Conservation (phyloP, 1,140 invertebrate species). For the Melanaphis sacchari region DNA sequence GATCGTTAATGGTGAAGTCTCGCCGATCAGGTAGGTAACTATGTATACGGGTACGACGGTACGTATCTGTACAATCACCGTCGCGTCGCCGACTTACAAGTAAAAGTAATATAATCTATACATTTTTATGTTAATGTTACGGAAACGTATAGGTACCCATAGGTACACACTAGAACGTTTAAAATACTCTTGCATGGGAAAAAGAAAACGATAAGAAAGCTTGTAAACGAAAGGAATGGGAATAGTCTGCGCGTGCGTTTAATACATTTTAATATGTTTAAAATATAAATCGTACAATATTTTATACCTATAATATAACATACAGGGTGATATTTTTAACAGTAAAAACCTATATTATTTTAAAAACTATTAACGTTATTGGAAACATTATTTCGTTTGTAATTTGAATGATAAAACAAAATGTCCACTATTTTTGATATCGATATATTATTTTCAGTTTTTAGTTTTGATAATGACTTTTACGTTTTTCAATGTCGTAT, state of each 20-base stretch:
- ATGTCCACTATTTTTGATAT: neutral
- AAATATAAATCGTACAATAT: neutral
- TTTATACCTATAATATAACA: neutral
- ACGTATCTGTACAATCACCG: neutral
- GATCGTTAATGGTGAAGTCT: neutral
- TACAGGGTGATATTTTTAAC: neutral
- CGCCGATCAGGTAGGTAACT: neutral
- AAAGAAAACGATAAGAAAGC: constrained; percentile 5
- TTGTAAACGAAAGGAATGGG: neutral
- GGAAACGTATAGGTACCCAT: neutral
- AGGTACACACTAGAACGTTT: neutral
- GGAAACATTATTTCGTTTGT: neutral
- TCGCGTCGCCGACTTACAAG: neutral
- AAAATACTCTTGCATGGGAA: neutral
- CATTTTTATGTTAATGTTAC: constrained; percentile 6
- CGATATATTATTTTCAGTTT: neutral
- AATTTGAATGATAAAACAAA: too few relatives aligned
- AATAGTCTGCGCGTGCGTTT: neutral
- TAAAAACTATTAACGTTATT: neutral
- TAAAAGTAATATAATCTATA: constrained; percentile 25
- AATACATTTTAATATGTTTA: neutral
- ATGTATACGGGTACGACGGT: neutral
- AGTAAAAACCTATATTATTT: neutral
- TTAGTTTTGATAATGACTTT: neutral
- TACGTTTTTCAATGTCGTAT: neutral